These are phyloP conservation scores for Eufriesea mexicana DNA, from an alignment of 1,140 invertebrate genomes.

Conservation along the genomic window DNA sequence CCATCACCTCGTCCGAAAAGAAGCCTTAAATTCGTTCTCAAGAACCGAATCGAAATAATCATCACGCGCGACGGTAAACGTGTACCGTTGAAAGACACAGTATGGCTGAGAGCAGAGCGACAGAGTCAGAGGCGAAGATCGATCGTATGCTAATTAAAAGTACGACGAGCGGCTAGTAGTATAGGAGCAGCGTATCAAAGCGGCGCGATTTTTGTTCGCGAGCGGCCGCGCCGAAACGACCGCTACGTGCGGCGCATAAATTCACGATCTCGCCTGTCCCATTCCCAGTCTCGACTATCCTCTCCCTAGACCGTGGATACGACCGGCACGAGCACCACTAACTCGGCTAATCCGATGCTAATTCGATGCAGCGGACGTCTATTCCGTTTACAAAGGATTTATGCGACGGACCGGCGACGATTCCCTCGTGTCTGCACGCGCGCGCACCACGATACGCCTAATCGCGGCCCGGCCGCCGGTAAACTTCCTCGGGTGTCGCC, in stretches of 20 bases:
- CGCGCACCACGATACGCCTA: constrained; percentile 15
- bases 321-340: constrained; percentile 57
- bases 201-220: constrained; percentile 52
- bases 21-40: constrained; percentile 16
- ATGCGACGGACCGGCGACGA: constrained; percentile 36
- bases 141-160: constrained; percentile 66
- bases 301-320: constrained; percentile 41
- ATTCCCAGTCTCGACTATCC: constrained; percentile 9
- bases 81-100: constrained; percentile 48
- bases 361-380: constrained; percentile 70
- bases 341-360: constrained; percentile 76
- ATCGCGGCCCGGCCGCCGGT: constrained; percentile 44
- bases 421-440: constrained; percentile 5
- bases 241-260: constrained; percentile 62
- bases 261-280: constrained; percentile 47
- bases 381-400: constrained; percentile 67
- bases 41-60: constrained; percentile 6
- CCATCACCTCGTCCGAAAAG: background rate
- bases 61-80: background rate
- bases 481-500: constrained; percentile 18
- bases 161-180: background rate
- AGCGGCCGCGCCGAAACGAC: constrained; percentile 46
- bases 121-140: background rate
- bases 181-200: constrained; percentile 36
- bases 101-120: background rate